Percentiles rank a stretch among this genome's conserved stretches.
phyloP scores from a whole-genome alignment of 2,113 vertebrate species.

The Siphamia tubifer region DNA sequence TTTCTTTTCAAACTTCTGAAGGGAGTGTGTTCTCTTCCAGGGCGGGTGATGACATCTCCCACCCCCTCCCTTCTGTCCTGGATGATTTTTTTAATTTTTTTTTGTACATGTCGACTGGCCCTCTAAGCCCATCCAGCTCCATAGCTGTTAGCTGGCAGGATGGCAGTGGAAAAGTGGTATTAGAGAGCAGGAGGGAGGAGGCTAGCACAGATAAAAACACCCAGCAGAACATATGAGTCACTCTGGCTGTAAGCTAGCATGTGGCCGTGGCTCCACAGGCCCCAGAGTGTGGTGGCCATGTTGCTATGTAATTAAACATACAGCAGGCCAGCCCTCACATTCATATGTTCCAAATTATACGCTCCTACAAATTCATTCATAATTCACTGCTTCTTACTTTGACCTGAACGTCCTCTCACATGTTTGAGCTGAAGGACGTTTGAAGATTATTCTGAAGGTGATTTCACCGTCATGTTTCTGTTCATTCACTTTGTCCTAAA shows the following conservation, averaged over 20 bases:
- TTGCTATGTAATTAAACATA: constrained; percentile 70
- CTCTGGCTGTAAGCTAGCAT: constrained; percentile 6
- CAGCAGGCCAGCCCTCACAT: constrained; percentile 19
- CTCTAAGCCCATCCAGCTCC: background rate
- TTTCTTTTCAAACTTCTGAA: too few species aligned
- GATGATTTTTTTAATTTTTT: background rate
- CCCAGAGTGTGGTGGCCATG: constrained; percentile 25
- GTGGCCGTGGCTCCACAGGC: constrained; percentile 31
- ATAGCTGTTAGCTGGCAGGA: constrained; percentile 46
- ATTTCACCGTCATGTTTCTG: too few species aligned
- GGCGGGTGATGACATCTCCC: too few species aligned
- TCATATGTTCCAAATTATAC: constrained; percentile 50
- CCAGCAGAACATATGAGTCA: constrained; percentile 72
- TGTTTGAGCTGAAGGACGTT: background rate
- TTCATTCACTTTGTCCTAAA: too few species aligned
- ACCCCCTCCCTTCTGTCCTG: background rate
- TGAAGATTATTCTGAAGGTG: too few species aligned
- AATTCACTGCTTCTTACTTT: background rate
- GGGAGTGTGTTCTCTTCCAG: too few species aligned
- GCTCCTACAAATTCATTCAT: constrained; percentile 31
- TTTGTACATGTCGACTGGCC: background rate
- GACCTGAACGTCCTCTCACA: too few species aligned
- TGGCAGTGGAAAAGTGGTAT: constrained; percentile 56
- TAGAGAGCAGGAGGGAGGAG: constrained; percentile 42
- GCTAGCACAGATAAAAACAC: constrained; percentile 51